These are phyloP conservation scores for Sinocyclocheilus maitianheensis DNA, from an alignment of 2,113 vertebrate genomes.

Conservation along the genomic window DNA sequence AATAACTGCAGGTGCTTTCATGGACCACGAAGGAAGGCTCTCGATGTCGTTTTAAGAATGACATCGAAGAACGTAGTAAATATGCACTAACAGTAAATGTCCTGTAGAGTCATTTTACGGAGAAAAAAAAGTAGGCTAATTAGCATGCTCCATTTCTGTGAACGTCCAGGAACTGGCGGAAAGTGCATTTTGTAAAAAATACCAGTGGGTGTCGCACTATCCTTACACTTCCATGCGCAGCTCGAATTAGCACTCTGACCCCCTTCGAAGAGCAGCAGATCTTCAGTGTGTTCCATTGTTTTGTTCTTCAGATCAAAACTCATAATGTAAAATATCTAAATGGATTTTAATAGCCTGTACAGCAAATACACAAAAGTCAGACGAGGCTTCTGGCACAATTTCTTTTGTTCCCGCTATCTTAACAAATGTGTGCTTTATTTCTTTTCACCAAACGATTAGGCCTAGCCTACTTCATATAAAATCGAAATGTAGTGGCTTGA, in stretches of 20 bases:
- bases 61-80: background rate
- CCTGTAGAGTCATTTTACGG: background rate
- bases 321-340: background rate
- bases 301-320: background rate
- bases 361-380: background rate
- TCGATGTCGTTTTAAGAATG: background rate
- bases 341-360: background rate
- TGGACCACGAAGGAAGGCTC: background rate
- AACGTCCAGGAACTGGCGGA: background rate
- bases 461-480: background rate
- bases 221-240: constrained; percentile 8
- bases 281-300: background rate
- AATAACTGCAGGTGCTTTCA: background rate
- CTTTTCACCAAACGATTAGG: no score
- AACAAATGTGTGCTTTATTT: background rate
- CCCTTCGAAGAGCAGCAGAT: constrained; percentile 2
- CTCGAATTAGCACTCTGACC: background rate
- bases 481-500: background rate
- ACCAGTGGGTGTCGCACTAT: constrained; percentile 42
- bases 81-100: background rate
- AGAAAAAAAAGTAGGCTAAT: background rate
- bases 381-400: background rate
- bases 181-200: background rate
- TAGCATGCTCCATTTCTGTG: background rate
- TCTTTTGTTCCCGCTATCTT: background rate